Evolutionary conservation across 1,140 invertebrate genomes (phyloP).

Genomic region (Diuraphis noxia): DNA sequence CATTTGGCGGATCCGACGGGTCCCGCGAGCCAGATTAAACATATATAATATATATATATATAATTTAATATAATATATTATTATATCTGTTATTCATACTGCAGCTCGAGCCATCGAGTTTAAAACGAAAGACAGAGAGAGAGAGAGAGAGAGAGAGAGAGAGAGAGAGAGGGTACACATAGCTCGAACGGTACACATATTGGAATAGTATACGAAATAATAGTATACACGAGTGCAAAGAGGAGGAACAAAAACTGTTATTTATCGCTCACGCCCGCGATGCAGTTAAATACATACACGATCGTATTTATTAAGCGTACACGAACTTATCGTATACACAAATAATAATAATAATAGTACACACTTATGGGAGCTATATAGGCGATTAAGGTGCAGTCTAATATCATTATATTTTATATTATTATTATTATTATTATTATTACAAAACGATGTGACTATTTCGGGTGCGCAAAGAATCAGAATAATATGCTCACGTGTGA

Average conservation of each 20-base stretch:
- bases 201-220: not conserved
- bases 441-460: not conserved
- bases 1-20: not conserved
- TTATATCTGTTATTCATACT: not conserved
- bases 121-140: not conserved
- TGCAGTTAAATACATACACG: not conserved
- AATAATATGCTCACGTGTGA: not conserved
- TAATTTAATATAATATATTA: not conserved
- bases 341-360: not conserved
- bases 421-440: not conserved
- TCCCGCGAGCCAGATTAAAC: not conserved
- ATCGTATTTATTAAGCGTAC: not conserved
- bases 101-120: not conserved
- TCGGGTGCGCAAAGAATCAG: not conserved
- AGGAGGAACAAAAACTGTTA: not conserved
- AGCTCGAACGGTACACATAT: not conserved
- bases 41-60: too few species aligned
- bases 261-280: conserved; percentile 1
- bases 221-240: not conserved
- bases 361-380: not conserved
- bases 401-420: not conserved
- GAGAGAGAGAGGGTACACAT: too few species aligned
- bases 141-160: too few species aligned
- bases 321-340: not conserved
- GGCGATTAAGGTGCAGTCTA: not conserved